Conservation (phyloP, 1,140 invertebrate genomes). For the Brachionus asplanchnoidis region DNA sequence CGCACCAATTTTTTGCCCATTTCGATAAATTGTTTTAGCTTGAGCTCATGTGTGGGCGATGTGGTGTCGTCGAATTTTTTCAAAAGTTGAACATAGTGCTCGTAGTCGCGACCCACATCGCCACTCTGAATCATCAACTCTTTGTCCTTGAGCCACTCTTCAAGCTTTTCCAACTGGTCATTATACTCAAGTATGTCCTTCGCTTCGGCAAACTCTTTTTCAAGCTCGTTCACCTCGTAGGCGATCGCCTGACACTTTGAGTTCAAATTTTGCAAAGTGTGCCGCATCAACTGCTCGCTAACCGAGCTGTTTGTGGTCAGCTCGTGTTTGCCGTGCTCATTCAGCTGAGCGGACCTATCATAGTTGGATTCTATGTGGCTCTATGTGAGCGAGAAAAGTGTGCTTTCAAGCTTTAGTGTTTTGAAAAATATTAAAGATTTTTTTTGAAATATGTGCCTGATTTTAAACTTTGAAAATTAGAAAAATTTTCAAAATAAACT, state of each 20-base stretch:
- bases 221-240: constrained; percentile 59
- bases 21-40: constrained; percentile 77
- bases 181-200: constrained; percentile 95
- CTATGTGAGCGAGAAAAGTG: no score
- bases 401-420: no score
- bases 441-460: no score
- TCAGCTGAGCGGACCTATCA: no score
- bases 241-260: constrained; percentile 4
- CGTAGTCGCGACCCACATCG: constrained; percentile 95
- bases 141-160: constrained; percentile 99
- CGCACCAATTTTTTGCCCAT: constrained; percentile 83
- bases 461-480: no score
- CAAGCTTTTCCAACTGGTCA: constrained; percentile 94
- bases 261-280: constrained; percentile 4
- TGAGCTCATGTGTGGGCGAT: constrained; percentile 78
- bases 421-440: no score
- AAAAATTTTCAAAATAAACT: no score
- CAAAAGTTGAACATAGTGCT: constrained; percentile 88
- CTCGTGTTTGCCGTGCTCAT: no score
- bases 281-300: no score
- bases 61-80: constrained; percentile 93
- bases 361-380: no score
- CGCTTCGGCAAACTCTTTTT: constrained; percentile 86
- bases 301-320: no score
- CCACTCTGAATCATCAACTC: constrained; percentile 85